Evolutionary conservation across 2,888 invertebrate genomes (phyloP).

Genomic region (Pediacus dermestoides): DNA sequence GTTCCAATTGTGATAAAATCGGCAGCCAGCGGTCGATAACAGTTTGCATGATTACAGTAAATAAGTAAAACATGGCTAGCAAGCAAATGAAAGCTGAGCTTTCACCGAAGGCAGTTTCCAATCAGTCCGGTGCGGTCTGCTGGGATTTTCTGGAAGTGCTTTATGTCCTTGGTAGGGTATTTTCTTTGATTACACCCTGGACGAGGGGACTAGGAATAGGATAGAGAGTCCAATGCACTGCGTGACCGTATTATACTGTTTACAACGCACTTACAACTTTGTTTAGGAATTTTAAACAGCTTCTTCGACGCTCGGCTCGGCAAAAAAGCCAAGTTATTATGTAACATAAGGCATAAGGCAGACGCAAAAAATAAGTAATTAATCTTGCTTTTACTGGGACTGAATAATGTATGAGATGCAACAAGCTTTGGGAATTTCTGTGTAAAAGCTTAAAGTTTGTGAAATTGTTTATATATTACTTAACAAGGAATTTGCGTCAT

Average conservation of each 20-base stretch:
- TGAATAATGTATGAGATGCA: constrained; percentile 5
- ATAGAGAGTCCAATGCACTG: no score
- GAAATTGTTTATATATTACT: no score
- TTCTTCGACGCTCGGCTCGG: background rate
- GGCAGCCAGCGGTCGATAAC: constrained; percentile 8
- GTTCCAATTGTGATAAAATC: constrained; percentile 12
- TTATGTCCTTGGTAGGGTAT: background rate
- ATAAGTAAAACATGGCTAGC: constrained; percentile 11
- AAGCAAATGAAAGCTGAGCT: constrained; percentile 3
- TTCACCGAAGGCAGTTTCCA: constrained; percentile 7
- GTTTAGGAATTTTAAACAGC: constrained; percentile 2
- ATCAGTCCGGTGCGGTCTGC: constrained; percentile 6
- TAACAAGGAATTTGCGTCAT: no score
- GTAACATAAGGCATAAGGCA: background rate
- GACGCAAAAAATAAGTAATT: constrained; percentile 4
- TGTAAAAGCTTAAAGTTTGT: no score
- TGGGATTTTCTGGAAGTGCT: background rate
- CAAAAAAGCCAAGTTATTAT: no score
- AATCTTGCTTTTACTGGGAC: constrained; percentile 1
- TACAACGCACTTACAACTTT: constrained; percentile 1
- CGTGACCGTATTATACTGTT: background rate
- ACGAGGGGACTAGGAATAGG: no score
- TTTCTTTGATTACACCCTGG: constrained; percentile 5
- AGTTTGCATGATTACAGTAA: constrained; percentile 13
- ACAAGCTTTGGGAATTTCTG: constrained; percentile 2